Evolutionary conservation across 2,797 vertebrate genomes (phyloP), one percentile per base, ranked within the genome.

Genomic region (Fratercula arctica): DNA sequence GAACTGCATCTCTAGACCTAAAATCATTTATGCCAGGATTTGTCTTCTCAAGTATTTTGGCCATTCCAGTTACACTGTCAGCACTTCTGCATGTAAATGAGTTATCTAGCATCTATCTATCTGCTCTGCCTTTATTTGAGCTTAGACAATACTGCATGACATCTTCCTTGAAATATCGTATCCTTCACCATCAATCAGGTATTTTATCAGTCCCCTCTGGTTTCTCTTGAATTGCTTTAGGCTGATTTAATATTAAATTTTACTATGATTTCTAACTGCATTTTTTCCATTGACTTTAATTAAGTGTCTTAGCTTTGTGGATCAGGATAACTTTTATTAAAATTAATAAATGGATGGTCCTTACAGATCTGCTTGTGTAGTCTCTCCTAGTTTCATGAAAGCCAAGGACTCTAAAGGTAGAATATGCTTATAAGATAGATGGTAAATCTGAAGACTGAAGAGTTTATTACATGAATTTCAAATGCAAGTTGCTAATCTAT

Each of bases 201-300:
- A 3, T 45, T 95, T 73, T 60, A 73, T 76, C 54, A 82, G 74
- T 63, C 54, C 63, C 43, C 19, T 75, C 63, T 77, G 86, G 43
- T 82, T 89, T 82, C 45, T 64, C 64, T 74, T 87, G 60, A 64
- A 67, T 70, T 90, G 67, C 74, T 70, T 76, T 41, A 50, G 39
- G 59, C 48, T 92, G 67, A 83, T 79, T 66, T 90, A 70, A 60
- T 87, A 93, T 82, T 85, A 76, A 63, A 82, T 93, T 94, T 91
- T 82, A 78, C 59, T 76, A 14, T 48, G 37, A 72, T 86, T 94
- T 93, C 59, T 78, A 41, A 28, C 53, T 39, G 67, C 29, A 16
- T 56, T 88, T 88, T 91, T 67, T 39, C 68, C 13, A 33, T 63
- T 90, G 77, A n/a, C 50, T 93, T 94, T 92, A 95, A 94, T 96